Evolutionary conservation across 2,113 vertebrate genomes (phyloP).

Genomic region (Hemiprocne comata): DNA sequence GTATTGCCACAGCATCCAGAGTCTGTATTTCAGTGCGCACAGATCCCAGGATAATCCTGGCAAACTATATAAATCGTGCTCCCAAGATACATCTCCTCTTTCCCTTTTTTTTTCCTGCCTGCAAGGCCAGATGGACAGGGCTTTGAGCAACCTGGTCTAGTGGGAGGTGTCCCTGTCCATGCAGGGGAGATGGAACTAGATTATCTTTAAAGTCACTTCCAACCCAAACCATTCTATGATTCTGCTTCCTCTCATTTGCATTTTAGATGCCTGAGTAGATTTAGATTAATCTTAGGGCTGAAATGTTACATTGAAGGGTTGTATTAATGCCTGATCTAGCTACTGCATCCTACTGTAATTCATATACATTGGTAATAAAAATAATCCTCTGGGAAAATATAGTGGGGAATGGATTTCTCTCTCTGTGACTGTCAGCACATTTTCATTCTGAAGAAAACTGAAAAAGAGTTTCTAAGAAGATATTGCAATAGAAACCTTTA

Average conservation of each 20-base stretch:
- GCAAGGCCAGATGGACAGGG: too few relatives aligned
- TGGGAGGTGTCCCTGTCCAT: too few relatives aligned
- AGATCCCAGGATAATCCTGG: not conserved
- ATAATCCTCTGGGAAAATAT: conserved; percentile 50
- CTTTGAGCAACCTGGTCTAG: too few relatives aligned
- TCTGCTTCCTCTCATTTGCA: conserved; percentile 32
- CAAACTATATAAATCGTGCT: not conserved
- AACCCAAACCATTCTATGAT: not conserved
- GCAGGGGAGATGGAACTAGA: too few relatives aligned
- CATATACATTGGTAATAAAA: conserved; percentile 40
- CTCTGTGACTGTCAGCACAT: conserved; percentile 8
- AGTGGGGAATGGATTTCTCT: not conserved
- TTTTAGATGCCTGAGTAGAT: conserved; percentile 44
- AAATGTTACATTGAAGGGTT: conserved; percentile 30
- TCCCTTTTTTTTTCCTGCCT: not conserved
- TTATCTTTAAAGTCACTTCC: too few relatives aligned
- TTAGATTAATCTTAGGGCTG: conserved; percentile 50
- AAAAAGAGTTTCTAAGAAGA: not conserved
- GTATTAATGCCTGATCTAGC: conserved; percentile 35
- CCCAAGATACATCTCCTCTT: not conserved
- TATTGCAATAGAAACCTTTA: not conserved
- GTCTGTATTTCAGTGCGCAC: not conserved
- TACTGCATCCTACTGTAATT: conserved; percentile 44
- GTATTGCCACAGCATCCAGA: not conserved
- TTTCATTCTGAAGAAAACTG: conserved; percentile 20